Evolutionary conservation across 2,113 vertebrate species (phyloP).

Genomic region (Urocitellus parryii): DNA sequence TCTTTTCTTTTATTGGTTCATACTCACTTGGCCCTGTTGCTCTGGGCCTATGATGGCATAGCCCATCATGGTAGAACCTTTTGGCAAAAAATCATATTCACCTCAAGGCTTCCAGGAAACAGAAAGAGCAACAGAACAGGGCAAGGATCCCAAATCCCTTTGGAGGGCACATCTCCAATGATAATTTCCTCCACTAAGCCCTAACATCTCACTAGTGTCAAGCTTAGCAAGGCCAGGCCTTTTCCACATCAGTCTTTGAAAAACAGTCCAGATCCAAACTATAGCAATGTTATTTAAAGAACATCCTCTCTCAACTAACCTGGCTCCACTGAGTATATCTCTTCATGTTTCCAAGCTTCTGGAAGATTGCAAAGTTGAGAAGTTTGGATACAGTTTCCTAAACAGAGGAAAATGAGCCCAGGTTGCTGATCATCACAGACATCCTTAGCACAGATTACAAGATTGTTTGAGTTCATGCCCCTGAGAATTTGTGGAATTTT

Average conservation of each 20-base stretch:
- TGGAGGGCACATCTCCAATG: too few species aligned
- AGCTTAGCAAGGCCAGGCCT: background rate
- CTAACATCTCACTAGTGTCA: too few species aligned
- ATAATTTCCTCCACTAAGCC: too few species aligned
- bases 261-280: background rate
- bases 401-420: background rate
- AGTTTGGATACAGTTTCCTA: background rate
- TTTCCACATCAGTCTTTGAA: background rate
- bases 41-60: too few species aligned
- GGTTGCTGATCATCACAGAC: background rate
- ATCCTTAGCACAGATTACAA: background rate
- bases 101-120: background rate
- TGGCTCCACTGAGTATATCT: background rate
- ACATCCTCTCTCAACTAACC: too few species aligned
- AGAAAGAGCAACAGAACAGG: background rate
- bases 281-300: background rate
- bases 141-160: too few species aligned
- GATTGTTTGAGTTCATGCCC: accelerated
- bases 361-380: background rate
- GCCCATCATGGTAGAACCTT: background rate
- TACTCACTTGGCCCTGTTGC: too few species aligned
- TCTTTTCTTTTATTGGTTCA: background rate
- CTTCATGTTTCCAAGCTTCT: background rate
- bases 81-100: background rate
- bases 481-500: background rate